These are phyloP conservation scores for Branchellion lobata DNA, from an alignment of 2,888 invertebrate species.

Conservation along the genomic window DNA sequence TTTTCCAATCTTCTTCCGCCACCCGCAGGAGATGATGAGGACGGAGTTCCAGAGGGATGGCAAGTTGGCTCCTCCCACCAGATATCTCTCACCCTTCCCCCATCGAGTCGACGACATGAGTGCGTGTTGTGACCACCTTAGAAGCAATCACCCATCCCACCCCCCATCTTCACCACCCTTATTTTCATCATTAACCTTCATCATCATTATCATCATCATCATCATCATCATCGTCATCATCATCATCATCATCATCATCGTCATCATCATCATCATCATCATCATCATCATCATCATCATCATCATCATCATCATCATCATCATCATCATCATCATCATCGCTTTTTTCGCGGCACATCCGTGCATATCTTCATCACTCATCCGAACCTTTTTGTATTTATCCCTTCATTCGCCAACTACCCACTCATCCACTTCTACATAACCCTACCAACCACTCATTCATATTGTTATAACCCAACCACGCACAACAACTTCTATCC, in stretches of 20 bases:
- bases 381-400: no score
- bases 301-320: constrained; percentile 42
- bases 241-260: constrained; percentile 43
- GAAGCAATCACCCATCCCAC: no score
- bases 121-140: background rate
- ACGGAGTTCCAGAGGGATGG: background rate
- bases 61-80: background rate
- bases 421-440: no score
- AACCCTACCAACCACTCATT: no score
- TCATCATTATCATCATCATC: constrained; percentile 41
- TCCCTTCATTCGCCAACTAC: no score
- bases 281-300: constrained; percentile 43
- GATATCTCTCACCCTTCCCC: background rate
- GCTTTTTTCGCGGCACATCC: background rate
- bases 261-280: constrained; percentile 43
- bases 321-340: constrained; percentile 41
- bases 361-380: no score
- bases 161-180: background rate
- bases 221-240: constrained; percentile 41
- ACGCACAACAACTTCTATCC: no score
- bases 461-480: no score
- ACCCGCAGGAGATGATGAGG: constrained; percentile 10
- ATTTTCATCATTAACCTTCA: no score
- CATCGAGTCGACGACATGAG: background rate
- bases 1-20: no score